A percentile compares a stretch with the other conserved stretches of the same genome.
phyloP scores from a whole-genome alignment of 92 coral and sea anemone species.

The Palythoa heliodiscus region DNA sequence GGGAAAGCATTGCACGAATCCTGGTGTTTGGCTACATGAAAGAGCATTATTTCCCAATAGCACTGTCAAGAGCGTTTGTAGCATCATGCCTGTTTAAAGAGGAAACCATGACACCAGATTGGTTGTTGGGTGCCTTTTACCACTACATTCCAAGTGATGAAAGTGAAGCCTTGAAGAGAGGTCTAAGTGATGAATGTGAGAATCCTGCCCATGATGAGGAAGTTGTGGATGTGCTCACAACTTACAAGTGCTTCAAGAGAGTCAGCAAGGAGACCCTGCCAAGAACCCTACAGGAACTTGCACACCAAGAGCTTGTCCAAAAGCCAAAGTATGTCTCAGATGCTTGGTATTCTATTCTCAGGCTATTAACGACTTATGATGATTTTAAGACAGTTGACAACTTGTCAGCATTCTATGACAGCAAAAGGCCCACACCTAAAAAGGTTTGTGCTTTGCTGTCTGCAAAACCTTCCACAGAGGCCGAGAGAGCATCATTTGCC shows the following conservation, averaged over 20 bases:
- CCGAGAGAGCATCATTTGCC: slow-evolving; percentile 2
- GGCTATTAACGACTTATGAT: slow-evolving; percentile 2
- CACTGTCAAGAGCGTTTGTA: slow-evolving; percentile 34
- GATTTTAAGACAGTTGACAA: background rate
- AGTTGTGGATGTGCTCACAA: slow-evolving; percentile 10
- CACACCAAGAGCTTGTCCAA: slow-evolving; percentile 23
- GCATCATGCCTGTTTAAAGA: slow-evolving; percentile 11
- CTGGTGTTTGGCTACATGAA: slow-evolving; percentile 32
- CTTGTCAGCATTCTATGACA: slow-evolving; percentile 6
- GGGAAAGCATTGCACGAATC: slow-evolving; percentile 39
- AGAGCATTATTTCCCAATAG: slow-evolving; percentile 26
- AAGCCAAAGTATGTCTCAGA: slow-evolving; percentile 18
- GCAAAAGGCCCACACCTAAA: slow-evolving; percentile 21
- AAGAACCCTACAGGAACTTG: slow-evolving; percentile 16
- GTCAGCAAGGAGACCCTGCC: slow-evolving; percentile 27
- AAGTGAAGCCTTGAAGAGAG: slow-evolving; percentile 13
- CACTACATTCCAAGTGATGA: slow-evolving; percentile 26
- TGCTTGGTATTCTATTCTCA: slow-evolving; percentile 12
- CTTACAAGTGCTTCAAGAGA: slow-evolving; percentile 25
- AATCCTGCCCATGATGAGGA: slow-evolving; percentile 28
- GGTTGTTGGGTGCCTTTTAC: slow-evolving; percentile 31
- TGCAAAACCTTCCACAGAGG: slow-evolving; percentile 13
- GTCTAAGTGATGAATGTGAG: slow-evolving; percentile 18
- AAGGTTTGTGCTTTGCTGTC: background rate
- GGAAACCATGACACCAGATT: slow-evolving; percentile 36